A percentile compares a stretch with the other conserved stretches of the same genome.
Conservation (phyloP, 1,140 invertebrate species). For the Meteorus sp. region DNA sequence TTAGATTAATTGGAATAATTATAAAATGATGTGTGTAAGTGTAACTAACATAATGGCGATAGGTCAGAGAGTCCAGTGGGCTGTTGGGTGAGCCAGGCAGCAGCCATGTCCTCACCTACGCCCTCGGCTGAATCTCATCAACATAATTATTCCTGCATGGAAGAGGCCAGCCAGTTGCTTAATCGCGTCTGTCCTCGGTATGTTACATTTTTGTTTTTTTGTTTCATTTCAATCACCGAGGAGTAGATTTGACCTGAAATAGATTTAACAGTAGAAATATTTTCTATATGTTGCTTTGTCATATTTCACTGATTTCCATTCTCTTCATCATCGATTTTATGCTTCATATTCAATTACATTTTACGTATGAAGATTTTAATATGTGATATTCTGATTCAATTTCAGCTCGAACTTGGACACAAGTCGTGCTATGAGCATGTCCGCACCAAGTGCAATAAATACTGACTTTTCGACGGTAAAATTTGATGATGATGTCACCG, state of each 20-base stretch:
- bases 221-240: too few species aligned
- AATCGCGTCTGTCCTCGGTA: slow-evolving; percentile 55
- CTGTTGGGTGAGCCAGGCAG: slow-evolving; percentile 57
- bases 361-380: not conserved
- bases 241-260: too few species aligned
- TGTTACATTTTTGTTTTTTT: too few species aligned
- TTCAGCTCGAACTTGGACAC: slow-evolving; percentile 65
- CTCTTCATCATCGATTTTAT: not conserved
- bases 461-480: slow-evolving; percentile 74
- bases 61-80: slow-evolving; percentile 58
- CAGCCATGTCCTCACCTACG: slow-evolving; percentile 57
- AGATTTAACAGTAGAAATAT: too few species aligned
- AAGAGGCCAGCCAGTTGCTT: slow-evolving; percentile 57
- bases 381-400: slow-evolving; percentile 17
- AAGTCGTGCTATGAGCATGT: slow-evolving; percentile 74
- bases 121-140: slow-evolving; percentile 51
- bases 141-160: slow-evolving; percentile 54
- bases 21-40: slow-evolving; percentile 45
- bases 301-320: slow-evolving; percentile 20
- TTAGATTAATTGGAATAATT: slow-evolving; percentile 9
- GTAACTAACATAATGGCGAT: slow-evolving; percentile 50
- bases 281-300: too few species aligned
- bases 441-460: slow-evolving; percentile 84
- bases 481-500: slow-evolving; percentile 60
- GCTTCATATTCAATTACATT: slow-evolving; percentile 1